Conservation (phyloP, 2,113 vertebrate genomes). For the Periophthalmus modestus region DNA sequence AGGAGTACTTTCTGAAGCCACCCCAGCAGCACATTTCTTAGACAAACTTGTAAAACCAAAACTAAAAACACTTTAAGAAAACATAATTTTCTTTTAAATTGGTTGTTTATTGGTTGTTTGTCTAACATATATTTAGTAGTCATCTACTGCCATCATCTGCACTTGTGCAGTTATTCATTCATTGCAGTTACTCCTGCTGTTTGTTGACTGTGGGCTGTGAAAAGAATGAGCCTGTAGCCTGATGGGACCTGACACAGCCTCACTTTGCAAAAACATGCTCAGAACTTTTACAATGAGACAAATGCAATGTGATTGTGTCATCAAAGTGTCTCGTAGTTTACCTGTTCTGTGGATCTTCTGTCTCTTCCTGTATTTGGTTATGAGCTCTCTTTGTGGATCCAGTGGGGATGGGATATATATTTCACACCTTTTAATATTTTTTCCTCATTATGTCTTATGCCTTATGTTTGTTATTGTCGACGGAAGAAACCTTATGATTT, state of each 20-base stretch:
- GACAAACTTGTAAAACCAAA: background rate
- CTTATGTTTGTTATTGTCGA: too few species aligned
- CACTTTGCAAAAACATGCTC: background rate
- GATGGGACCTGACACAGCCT: background rate
- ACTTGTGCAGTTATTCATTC: constrained; percentile 1
- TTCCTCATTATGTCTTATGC: too few species aligned
- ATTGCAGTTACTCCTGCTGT: background rate
- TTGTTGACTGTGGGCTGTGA: constrained; percentile 5
- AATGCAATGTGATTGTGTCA: background rate
- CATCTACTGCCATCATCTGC: background rate
- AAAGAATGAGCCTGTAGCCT: background rate
- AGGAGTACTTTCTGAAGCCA: background rate
- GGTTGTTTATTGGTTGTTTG: background rate
- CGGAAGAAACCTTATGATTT: too few species aligned
- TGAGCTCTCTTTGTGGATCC: background rate
- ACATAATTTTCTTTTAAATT: background rate
- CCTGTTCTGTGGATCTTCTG: background rate
- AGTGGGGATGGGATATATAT: too few species aligned
- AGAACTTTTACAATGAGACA: background rate
- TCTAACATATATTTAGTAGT: background rate
- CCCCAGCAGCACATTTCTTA: background rate
- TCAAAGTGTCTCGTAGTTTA: background rate
- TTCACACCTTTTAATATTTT: too few species aligned
- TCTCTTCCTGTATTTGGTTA: background rate
- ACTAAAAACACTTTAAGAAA: background rate